Base-by-base conservation (phyloP, 1,140 invertebrate genomes). In the Bombus confusus region DNA sequence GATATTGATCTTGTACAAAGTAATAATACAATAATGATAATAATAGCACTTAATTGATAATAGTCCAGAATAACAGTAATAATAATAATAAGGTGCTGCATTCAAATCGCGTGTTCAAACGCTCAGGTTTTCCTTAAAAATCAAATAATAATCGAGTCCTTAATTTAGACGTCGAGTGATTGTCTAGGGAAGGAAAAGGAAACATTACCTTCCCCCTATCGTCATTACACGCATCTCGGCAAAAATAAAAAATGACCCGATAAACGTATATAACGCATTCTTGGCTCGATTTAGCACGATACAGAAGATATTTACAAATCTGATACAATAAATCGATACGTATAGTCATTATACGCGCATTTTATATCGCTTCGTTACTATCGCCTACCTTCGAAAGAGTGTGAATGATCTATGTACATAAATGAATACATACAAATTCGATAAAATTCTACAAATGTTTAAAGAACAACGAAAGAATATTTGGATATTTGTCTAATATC, bases 261-360 rank as follows among this genome's bases (percentile, higher is more conserved):
- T 39, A 0, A 62, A 83, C 72, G 84, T 22, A 25, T 31, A 34
- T 12, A 31, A 91, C 85, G 80, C 37, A 77, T 83, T 88, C 69
- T 72, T 73, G 83, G 74, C 59, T 85, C 34, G 59, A 62, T 37
- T 81, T 86, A 84, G 84, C 77, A 66, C 73, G 79, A 81, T 81
- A 88, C 79, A 88, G 73, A 43, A 57, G 64, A 68, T 91, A 90
- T 91, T 90, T 90, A 91, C 90, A 91, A 41, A 64, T 76, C 31
- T 71, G 34, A 34, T 66, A 68, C 28, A 72, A 47, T 31, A 25
- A 10, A 69, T 52, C 22, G 31, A 41, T 22, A 74, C 6, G 18
- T 72, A 31, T 22, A 47, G 5, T 73, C 10, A 25, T n/a, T 43
- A 64, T 25, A 73, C 59, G 39, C 31, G 59, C 9, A 72, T 69